A percentile compares a stretch with the other conserved stretches of the same genome.
These are phyloP conservation scores for Carcharodon carcharias DNA, from an alignment of 2,797 vertebrate genomes.

Conservation along the genomic window DNA sequence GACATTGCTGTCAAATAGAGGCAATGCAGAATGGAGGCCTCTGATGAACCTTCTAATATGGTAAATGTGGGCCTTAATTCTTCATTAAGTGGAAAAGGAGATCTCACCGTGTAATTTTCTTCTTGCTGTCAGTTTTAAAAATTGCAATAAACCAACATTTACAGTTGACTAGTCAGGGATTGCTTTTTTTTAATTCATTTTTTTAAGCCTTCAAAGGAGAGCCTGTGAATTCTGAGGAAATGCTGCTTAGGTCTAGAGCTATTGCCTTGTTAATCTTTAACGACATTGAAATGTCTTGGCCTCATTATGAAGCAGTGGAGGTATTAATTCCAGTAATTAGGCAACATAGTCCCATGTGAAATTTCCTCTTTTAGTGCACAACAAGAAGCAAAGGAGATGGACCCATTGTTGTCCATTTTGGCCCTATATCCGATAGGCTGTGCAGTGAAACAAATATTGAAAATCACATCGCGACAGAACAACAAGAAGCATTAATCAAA, in stretches of 20 bases:
- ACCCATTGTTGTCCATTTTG: not conserved
- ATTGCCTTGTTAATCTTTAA: slow-evolving; percentile 96
- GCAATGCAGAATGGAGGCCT: slow-evolving; percentile 66
- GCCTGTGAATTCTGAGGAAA: slow-evolving; percentile 78
- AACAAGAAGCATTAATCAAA: not conserved
- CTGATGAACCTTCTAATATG: slow-evolving; percentile 83
- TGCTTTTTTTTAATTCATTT: slow-evolving; percentile 56
- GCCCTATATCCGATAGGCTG: not conserved
- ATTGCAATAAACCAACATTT: slow-evolving; percentile 88
- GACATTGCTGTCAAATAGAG: slow-evolving; percentile 79
- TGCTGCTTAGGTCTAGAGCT: slow-evolving; percentile 87
- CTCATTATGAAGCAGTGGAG: slow-evolving; percentile 90
- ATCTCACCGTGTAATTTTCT: slow-evolving; percentile 89
- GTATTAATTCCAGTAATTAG: slow-evolving; percentile 99
- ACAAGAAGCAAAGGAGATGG: slow-evolving; percentile 51
- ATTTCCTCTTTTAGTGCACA: slow-evolving; percentile 79
- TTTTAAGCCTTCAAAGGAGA: slow-evolving; percentile 47
- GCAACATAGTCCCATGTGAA: slow-evolving; percentile 83
- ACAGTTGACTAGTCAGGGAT: slow-evolving; percentile 87
- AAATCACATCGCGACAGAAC: not conserved
- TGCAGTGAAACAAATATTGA: not conserved
- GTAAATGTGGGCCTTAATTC: slow-evolving; percentile 93
- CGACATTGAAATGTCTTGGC: slow-evolving; percentile 97
- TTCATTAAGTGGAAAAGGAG: slow-evolving; percentile 87
- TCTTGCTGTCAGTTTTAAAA: slow-evolving; percentile 83